These are phyloP conservation scores for Sepioteuthis lessoniana DNA, from an alignment of 2,888 invertebrate genomes.

Conservation along the genomic window DNA sequence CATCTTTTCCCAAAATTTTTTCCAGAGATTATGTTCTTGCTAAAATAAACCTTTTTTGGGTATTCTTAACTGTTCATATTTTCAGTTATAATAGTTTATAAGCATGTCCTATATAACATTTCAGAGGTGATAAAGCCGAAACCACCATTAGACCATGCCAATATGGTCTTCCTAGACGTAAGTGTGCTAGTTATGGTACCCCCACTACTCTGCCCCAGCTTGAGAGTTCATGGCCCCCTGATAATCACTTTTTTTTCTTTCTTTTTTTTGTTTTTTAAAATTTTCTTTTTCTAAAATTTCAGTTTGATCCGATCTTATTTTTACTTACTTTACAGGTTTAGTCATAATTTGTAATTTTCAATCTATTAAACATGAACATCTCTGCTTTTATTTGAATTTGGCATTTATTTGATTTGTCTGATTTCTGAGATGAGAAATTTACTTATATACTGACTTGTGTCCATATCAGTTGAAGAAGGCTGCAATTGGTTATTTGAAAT, in stretches of 20 bases:
- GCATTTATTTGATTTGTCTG: not conserved
- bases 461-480: too few species aligned
- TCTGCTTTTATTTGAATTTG: not conserved
- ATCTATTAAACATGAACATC: not conserved
- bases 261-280: not conserved
- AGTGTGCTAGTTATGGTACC: constrained; percentile 16
- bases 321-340: not conserved
- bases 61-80: not conserved
- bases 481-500: too few species aligned
- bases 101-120: constrained; percentile 43
- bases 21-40: too few species aligned
- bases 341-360: not conserved
- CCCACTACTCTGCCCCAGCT: not conserved
- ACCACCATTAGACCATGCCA: not conserved
- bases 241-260: too few species aligned
- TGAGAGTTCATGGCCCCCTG: not conserved
- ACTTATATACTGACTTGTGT: too few species aligned
- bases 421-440: too few species aligned
- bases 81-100: not conserved
- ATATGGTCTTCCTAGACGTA: constrained; percentile 37
- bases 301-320: too few species aligned
- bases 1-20: too few species aligned
- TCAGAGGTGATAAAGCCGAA: constrained; percentile 40
- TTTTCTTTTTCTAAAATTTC: not conserved
- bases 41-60: too few species aligned